Evolutionary conservation across 2,113 vertebrate genomes (phyloP).

Genomic region (Pampusana beccarii): DNA sequence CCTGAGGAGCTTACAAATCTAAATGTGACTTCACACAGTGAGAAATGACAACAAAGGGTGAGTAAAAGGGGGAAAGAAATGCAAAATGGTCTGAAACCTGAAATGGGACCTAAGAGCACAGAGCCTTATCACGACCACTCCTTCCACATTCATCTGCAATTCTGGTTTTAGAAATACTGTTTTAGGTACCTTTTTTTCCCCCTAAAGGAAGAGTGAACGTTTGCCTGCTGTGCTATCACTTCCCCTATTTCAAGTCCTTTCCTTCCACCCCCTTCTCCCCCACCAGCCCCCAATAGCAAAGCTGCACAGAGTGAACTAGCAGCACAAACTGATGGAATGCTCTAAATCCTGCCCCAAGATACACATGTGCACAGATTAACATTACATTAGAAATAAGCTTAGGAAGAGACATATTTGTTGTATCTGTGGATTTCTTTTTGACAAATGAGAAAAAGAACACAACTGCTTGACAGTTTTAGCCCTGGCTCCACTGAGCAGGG

Average conservation of each 20-base stretch:
- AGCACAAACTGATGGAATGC: neutral
- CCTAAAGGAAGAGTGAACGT: neutral
- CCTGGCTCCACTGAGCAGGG: neutral
- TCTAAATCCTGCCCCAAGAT: slow-evolving; percentile 53
- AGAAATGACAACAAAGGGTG: neutral
- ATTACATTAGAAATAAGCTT: slow-evolving; percentile 24
- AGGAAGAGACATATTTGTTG: neutral
- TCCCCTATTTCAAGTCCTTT: neutral
- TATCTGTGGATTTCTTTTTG: neutral
- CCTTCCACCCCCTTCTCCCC: neutral
- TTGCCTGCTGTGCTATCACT: neutral
- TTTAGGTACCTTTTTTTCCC: neutral
- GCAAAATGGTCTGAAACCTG: neutral
- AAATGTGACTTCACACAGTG: neutral
- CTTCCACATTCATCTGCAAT: neutral
- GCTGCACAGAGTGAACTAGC: neutral
- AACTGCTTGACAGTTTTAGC: neutral
- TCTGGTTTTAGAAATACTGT: neutral
- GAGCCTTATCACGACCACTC: neutral
- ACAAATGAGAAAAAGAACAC: neutral
- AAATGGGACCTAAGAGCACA: neutral
- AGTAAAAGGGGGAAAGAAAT: neutral
- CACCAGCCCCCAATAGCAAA: neutral
- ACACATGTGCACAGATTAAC: neutral
- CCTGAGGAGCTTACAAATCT: neutral